These are phyloP conservation scores for Agrilus planipennis DNA, from an alignment of 1,140 invertebrate genomes.

Conservation along the genomic window DNA sequence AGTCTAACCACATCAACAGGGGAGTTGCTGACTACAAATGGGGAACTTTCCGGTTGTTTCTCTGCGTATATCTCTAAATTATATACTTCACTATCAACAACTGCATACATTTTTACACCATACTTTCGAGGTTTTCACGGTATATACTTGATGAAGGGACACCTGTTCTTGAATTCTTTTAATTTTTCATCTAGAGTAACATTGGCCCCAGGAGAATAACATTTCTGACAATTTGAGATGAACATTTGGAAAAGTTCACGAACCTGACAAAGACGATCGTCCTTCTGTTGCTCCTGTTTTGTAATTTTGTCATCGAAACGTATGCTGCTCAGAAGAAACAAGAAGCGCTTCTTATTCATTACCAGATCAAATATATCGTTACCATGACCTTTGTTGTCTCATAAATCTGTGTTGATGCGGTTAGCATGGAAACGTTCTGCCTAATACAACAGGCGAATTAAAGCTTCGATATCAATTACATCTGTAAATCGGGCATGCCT, in stretches of 20 bases:
- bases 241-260: constrained; percentile 27
- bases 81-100: too few species aligned
- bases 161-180: too few species aligned
- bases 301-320: constrained; percentile 20
- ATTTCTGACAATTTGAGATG: constrained; percentile 24
- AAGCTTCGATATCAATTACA: constrained; percentile 8
- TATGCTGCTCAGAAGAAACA: constrained; percentile 17
- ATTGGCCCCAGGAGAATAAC: too few species aligned
- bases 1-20: too few species aligned
- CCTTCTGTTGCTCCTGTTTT: constrained; percentile 10
- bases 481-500: constrained; percentile 9
- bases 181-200: too few species aligned
- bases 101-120: too few species aligned
- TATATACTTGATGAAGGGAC: too few species aligned
- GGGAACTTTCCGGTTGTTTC: too few species aligned
- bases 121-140: too few species aligned
- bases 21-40: too few species aligned
- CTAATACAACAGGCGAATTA: constrained; percentile 13
- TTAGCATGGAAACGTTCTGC: constrained; percentile 15
- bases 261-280: constrained; percentile 24
- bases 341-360: constrained; percentile 21
- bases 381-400: constrained; percentile 13
- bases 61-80: too few species aligned
- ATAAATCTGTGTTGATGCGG: constrained; percentile 22
- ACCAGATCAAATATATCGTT: constrained; percentile 12